Conservation (phyloP, 2,113 vertebrate species). For the Gallinago undulata region DNA sequence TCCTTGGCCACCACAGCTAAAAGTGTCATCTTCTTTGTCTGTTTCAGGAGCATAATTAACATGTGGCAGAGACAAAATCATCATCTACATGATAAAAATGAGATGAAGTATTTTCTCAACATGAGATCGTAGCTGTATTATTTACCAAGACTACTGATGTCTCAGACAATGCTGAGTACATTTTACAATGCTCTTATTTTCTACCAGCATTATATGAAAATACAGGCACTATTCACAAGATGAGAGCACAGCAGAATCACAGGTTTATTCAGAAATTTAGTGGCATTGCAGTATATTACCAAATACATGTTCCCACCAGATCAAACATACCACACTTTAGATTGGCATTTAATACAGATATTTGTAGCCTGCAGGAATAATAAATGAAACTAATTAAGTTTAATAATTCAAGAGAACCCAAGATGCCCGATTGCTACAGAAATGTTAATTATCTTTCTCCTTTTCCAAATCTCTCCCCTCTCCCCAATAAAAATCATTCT, state of each 20-base stretch:
- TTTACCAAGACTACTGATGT: background rate
- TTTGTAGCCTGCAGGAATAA: conserved; percentile 68
- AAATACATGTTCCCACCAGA: conserved; percentile 35
- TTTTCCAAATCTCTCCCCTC: background rate
- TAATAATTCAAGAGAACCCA: conserved; percentile 71
- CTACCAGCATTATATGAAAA: background rate
- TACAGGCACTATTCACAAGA: background rate
- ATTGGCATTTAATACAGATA: conserved; percentile 60
- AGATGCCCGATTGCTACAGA: conserved; percentile 48
- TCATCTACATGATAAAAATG: background rate
- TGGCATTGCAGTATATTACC: background rate
- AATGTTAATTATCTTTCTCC: conserved; percentile 61
- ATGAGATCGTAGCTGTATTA: background rate
- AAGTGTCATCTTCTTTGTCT: background rate
- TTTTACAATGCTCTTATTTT: background rate
- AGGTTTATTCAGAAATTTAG: background rate
- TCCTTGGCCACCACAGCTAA: background rate
- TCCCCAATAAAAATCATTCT: background rate
- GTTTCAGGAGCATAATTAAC: background rate
- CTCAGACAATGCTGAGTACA: background rate
- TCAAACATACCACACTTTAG: conserved; percentile 39
- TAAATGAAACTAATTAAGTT: conserved; percentile 74
- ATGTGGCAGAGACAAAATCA: background rate
- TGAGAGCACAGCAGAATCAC: background rate
- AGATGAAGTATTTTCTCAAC: background rate